phyloP scores from a whole-genome alignment of 2,113 vertebrate species.

The Lichenostomus cassidix region DNA sequence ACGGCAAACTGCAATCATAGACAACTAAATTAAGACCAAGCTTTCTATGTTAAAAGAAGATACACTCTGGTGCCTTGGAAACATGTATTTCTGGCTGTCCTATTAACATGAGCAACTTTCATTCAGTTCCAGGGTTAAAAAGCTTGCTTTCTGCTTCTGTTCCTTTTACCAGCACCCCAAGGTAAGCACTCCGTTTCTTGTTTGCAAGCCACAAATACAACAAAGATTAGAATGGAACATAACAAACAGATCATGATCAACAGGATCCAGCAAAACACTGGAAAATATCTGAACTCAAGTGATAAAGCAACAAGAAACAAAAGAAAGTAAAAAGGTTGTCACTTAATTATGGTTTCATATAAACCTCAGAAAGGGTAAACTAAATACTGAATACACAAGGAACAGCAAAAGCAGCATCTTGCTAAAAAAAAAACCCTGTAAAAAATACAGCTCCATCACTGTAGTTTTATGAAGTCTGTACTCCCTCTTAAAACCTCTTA shows the following conservation, averaged over 20 bases:
- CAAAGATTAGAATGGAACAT: not conserved
- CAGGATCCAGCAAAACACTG: not conserved
- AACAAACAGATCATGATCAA: not conserved
- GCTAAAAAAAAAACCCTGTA: not conserved
- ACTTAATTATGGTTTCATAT: not conserved
- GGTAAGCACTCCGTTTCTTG: not conserved
- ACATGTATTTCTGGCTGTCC: not conserved
- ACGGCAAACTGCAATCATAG: not conserved
- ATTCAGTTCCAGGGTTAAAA: not conserved
- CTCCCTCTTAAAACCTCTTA: not conserved
- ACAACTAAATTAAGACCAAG: not conserved
- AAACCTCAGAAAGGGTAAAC: not conserved
- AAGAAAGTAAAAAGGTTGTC: not conserved
- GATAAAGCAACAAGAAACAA: not conserved
- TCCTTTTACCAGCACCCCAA: not conserved
- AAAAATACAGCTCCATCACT: not conserved
- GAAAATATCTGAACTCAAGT: not conserved
- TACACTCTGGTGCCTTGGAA: not conserved
- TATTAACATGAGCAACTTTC: not conserved
- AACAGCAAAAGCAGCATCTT: not conserved
- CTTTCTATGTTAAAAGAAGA: not conserved
- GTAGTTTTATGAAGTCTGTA: not conserved
- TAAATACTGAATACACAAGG: not conserved
- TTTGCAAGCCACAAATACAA: not conserved
- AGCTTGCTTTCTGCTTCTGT: not conserved